Percentiles rank a stretch among this genome's conserved stretches.
Evolutionary conservation across 2,113 vertebrate species (phyloP).

Genomic region (Perccottus glenii): DNA sequence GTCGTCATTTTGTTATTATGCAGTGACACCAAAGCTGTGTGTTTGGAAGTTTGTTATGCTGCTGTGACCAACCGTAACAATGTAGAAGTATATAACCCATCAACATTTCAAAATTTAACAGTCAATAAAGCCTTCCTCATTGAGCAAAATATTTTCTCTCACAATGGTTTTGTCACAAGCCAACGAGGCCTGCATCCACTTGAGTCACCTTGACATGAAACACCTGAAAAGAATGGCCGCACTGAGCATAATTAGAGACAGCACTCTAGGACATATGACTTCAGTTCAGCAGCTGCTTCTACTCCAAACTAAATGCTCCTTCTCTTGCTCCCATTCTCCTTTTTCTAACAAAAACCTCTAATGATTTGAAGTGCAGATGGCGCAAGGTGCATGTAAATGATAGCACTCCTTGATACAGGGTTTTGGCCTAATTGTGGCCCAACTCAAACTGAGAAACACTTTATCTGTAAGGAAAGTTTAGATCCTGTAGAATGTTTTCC

Average conservation of each 20-base stretch:
- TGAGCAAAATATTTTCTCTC: not conserved
- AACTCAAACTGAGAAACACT: not conserved
- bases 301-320: not conserved
- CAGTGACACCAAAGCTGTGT: conserved; percentile 22
- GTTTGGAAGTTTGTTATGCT: not conserved
- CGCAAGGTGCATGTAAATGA: conserved; percentile 6
- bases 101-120: no score
- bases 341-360: conserved; percentile 4
- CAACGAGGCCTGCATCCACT: not conserved
- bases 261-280: not conserved
- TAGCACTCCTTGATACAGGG: conserved; percentile 1
- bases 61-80: no score
- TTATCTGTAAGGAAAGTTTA: not conserved
- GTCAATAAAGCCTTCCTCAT: not conserved
- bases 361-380: conserved; percentile 10
- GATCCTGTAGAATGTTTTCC: not conserved
- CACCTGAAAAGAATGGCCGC: not conserved
- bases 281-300: conserved; percentile 7
- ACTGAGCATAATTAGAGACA: conserved; percentile 1
- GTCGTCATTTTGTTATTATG: conserved; percentile 24
- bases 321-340: conserved; percentile 1
- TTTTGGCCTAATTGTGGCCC: conserved; percentile 5
- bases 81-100: no score
- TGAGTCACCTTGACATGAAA: not conserved
- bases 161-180: not conserved